Conservation (phyloP, 2,797 vertebrate genomes). For the Glyptemys insculpta region DNA sequence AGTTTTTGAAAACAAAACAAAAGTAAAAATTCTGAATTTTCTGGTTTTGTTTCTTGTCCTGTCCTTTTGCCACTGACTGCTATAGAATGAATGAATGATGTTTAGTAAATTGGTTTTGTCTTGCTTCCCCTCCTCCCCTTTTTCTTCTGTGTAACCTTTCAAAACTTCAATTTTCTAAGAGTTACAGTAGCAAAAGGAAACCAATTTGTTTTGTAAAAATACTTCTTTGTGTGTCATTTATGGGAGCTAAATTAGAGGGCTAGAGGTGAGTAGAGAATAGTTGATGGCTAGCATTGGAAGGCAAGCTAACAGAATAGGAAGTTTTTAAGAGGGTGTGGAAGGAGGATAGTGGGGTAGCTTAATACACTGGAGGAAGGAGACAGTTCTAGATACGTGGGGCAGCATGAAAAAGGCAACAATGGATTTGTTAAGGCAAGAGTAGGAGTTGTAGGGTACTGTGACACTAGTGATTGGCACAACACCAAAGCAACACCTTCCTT, state of each 20-base stretch:
- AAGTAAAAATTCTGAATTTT: not conserved
- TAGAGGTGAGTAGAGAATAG: not conserved
- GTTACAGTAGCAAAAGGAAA: not conserved
- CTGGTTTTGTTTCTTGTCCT: not conserved
- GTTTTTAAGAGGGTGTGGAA: not conserved
- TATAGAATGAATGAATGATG: not conserved
- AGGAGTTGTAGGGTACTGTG: not conserved
- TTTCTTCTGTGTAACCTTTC: not conserved
- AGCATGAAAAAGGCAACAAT: not conserved
- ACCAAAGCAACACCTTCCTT: not conserved
- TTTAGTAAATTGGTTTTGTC: not conserved
- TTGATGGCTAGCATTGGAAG: not conserved
- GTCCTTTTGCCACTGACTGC: not conserved
- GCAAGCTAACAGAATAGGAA: not conserved
- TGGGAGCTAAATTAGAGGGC: not conserved
- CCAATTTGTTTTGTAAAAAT: not conserved
- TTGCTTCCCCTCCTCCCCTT: not conserved
- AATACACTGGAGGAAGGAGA: fast-evolving
- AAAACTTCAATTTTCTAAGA: not conserved
- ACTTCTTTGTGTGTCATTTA: not conserved
- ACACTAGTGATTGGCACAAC: not conserved
- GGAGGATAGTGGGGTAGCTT: not conserved
- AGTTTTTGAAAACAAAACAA: not conserved
- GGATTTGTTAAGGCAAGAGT: not conserved
- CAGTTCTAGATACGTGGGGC: not conserved